These are phyloP conservation scores for Turritopsis dohrnii DNA, from an alignment of 30 jellyfish, hydroid and myxozoan genomes.

Conservation along the genomic window DNA sequence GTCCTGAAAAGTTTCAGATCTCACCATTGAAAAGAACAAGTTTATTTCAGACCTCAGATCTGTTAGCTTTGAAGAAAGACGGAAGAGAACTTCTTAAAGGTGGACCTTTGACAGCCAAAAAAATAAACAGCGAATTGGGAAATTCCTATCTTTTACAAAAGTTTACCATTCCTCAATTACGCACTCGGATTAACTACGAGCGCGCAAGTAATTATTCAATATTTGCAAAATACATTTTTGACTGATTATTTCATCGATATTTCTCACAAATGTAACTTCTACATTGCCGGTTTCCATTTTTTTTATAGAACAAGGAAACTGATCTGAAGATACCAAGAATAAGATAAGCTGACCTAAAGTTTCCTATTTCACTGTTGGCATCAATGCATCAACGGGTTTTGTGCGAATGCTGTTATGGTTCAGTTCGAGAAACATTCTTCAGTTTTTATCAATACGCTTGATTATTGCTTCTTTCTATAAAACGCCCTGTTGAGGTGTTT, in stretches of 20 bases:
- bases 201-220: neutral
- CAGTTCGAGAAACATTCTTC: neutral
- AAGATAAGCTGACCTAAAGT: neutral
- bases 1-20: neutral
- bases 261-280: neutral
- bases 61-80: neutral
- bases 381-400: neutral
- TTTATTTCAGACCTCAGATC: neutral
- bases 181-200: slow-evolving; percentile 5
- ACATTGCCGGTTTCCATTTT: neutral
- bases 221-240: neutral
- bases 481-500: neutral
- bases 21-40: slow-evolving; percentile 4
- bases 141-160: neutral
- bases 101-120: slow-evolving; percentile 9
- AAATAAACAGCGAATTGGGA: neutral
- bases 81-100: neutral
- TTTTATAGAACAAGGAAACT: neutral
- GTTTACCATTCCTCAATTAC: slow-evolving; percentile 11
- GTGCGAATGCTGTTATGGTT: neutral
- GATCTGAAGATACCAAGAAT: neutral
- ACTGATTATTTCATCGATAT: neutral
- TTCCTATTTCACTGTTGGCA: neutral
- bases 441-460: neutral
- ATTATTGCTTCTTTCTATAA: neutral